These are phyloP conservation scores for Zonitis immaculata DNA, from an alignment of 2,888 invertebrate genomes.

Conservation along the genomic window DNA sequence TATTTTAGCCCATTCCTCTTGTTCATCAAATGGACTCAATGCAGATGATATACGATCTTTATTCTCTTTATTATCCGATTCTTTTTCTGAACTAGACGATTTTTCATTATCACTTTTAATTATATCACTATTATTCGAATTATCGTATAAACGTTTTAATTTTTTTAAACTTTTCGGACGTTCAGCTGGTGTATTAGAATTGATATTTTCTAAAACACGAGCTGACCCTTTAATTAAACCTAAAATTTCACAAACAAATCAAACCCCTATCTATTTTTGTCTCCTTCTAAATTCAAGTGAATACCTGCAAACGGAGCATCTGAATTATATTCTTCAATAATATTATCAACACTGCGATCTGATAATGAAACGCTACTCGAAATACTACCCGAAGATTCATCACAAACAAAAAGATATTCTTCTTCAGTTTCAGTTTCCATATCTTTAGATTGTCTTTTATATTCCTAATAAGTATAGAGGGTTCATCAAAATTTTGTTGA, in stretches of 20 bases:
- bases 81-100: conserved; percentile 46
- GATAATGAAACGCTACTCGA: conserved; percentile 66
- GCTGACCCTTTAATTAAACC: conserved; percentile 81
- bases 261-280: no score
- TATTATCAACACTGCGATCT: conserved; percentile 75
- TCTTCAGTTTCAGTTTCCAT: conserved; percentile 77
- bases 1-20: conserved; percentile 95
- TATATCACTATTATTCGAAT: conserved; percentile 39
- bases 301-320: conserved; percentile 86
- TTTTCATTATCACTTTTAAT: conserved; percentile 40
- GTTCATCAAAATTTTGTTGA: neutral
- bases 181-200: conserved; percentile 58
- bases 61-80: conserved; percentile 52
- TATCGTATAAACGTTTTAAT: conserved; percentile 69
- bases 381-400: conserved; percentile 68
- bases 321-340: conserved; percentile 78
- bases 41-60: conserved; percentile 56
- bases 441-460: conserved; percentile 78
- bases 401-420: conserved; percentile 52
- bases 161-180: conserved; percentile 71
- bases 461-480: conserved; percentile 57
- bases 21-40: conserved; percentile 87
- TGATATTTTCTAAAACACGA: conserved; percentile 61
- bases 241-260: no score
- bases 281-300: no score